Evolutionary conservation across 2,797 vertebrate genomes (phyloP).

Genomic region (Otolemur crassicaudatus): DNA sequence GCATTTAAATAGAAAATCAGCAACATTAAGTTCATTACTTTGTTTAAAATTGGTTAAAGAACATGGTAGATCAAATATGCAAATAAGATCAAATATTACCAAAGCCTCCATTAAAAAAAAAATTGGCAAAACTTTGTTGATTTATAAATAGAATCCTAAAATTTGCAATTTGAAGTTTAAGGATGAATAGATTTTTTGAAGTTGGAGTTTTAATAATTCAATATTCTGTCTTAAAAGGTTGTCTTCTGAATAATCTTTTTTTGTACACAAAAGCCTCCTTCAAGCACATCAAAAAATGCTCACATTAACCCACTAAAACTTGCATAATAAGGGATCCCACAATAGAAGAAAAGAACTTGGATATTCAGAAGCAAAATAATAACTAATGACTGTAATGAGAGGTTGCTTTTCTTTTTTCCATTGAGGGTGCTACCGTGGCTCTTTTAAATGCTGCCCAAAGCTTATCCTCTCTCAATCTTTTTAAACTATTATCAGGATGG

Average conservation of each 20-base stretch:
- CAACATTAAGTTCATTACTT: background rate
- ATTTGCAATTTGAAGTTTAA: background rate
- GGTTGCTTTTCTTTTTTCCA: background rate
- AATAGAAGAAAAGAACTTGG: background rate
- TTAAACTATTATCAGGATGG: background rate
- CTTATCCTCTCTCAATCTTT: background rate
- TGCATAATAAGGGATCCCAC: background rate
- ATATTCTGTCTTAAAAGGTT: background rate
- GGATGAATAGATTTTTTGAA: background rate
- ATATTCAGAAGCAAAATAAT: background rate
- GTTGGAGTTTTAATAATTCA: constrained; percentile 37
- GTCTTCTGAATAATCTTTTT: constrained; percentile 21
- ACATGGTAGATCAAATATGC: background rate
- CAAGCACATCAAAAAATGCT: background rate
- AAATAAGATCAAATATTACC: background rate
- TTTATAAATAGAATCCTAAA: background rate
- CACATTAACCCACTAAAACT: background rate
- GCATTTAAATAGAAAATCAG: background rate
- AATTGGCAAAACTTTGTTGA: background rate
- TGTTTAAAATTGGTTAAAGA: background rate
- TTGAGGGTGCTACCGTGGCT: background rate
- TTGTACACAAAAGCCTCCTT: background rate
- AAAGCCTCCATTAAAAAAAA: background rate
- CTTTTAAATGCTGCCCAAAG: background rate
- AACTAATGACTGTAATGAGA: background rate